Percentiles rank a stretch among this genome's conserved stretches.
Conservation (phyloP, 2,888 invertebrate species). For the Strigamia crassipes region DNA sequence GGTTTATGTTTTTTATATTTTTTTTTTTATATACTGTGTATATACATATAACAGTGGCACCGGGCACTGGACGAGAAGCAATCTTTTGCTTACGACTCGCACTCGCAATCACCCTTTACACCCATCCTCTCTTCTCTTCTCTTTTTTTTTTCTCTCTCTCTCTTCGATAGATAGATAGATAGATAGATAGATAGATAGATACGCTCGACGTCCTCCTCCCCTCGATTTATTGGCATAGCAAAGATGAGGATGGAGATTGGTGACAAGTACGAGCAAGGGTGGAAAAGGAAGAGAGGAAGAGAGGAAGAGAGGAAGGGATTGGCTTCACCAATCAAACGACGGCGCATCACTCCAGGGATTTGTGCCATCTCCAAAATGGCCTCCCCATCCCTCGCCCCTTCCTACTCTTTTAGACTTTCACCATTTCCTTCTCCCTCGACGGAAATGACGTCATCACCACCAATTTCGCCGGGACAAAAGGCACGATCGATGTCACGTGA, state of each 20-base stretch:
- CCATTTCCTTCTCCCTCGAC: neutral
- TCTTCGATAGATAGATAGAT: neutral
- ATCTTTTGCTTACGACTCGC: neutral
- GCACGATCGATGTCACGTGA: neutral
- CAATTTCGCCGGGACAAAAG: neutral
- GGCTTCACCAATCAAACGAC: conserved; percentile 8
- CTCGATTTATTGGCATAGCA: conserved; percentile 16
- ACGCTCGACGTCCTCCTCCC: neutral
- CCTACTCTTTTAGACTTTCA: neutral
- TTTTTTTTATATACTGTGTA: neutral
- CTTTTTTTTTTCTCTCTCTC: too few relatives aligned
- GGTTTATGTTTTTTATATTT: too few relatives aligned
- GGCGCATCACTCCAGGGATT: conserved; percentile 6
- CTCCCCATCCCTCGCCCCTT: neutral
- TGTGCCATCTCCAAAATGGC: conserved; percentile 2
- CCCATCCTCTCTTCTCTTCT: neutral
- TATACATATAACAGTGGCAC: too few relatives aligned
- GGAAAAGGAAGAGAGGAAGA: neutral
- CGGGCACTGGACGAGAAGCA: neutral
- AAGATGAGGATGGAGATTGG: conserved; percentile 21
- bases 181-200: neutral
- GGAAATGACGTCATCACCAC: conserved; percentile 15
- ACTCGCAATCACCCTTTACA: conserved; percentile 21
- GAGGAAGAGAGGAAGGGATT: neutral
- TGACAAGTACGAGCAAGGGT: neutral